Base-by-base conservation (phyloP, 2,797 vertebrate genomes). In the Tokudaia muenninki region DNA sequence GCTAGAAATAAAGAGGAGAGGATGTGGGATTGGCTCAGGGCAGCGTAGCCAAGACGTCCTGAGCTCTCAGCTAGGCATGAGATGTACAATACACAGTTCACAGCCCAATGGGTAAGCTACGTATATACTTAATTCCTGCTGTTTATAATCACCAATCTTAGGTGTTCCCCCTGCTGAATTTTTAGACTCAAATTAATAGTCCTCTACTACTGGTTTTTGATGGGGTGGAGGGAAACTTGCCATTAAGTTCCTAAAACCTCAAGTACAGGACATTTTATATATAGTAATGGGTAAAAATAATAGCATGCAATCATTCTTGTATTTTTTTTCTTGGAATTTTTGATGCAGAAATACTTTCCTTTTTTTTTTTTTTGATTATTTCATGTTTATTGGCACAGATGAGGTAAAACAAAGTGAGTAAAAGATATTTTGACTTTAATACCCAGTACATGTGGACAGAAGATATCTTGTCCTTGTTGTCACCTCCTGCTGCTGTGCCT, bases 351-450 rank as follows among this genome's bases (percentile, higher is more conserved):
- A 82, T 82, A 37, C 47, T 83, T 93, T 75, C 50, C 44, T 94
- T 82, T 92, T 89, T n/a, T n/a, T n/a, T n/a, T n/a, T 95, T 79
- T 88, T 90, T 61, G 74, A 41, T 41, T 90, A 7, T 65, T 59
- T 83, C 75, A 44, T 41, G 59, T 75, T 83, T 82, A 8, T 70
- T 81, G 67, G 78, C 59, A 65, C 24, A 88, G 95, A 93, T 83
- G 96, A 88, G 72, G 83, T 93, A 84, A 96, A 97, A 97, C 95
- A 77, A 93, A 97, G 94, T 72, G 82, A 82, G 83, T 93, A 80
- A 96, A 86, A 95, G 91, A 88, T n/a, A 67, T 67, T 93, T 95
- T 77, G 94, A 91, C 77, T 91, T 81, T 92, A 94, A 95, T 29
- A 80, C 94, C 95, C 95, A 97, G 88, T 92, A 92, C 96, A 97